Evolutionary conservation across 2,888 invertebrate species (phyloP).

Genomic region (Cyaniris semiargus): DNA sequence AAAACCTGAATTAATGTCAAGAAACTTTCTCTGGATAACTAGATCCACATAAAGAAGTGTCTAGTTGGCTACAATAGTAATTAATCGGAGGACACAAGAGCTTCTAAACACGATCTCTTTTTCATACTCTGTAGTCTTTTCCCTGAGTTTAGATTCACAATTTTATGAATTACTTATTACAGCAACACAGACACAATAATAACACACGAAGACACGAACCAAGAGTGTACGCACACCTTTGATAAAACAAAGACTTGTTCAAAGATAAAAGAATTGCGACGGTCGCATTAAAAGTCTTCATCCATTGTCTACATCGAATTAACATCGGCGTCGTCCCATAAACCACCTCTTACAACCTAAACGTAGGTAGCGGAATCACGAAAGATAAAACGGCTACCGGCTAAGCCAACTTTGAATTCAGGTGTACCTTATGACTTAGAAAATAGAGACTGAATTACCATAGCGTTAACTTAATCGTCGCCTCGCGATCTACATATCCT

Average conservation of each 20-base stretch:
- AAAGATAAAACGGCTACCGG: constrained; percentile 41
- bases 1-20: not conserved
- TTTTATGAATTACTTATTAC: too few relatives aligned
- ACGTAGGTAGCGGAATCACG: constrained; percentile 41
- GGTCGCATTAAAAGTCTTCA: not conserved
- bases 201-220: not conserved
- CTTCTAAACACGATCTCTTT: too few relatives aligned
- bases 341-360: constrained; percentile 38
- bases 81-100: too few relatives aligned
- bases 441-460: constrained; percentile 27
- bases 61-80: too few relatives aligned
- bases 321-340: constrained; percentile 32
- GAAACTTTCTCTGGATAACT: not conserved
- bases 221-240: not conserved
- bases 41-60: not conserved
- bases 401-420: constrained; percentile 17
- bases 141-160: too few relatives aligned
- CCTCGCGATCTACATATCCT: constrained; percentile 53
- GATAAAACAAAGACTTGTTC: not conserved
- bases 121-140: too few relatives aligned
- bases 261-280: not conserved
- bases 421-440: constrained; percentile 28
- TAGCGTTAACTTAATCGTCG: constrained; percentile 45
- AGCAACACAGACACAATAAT: not conserved
- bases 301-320: constrained; percentile 27